These are phyloP conservation scores for Astropecten irregularis DNA, from an alignment of 53 echinoderm and acorn worm species.

Conservation along the genomic window DNA sequence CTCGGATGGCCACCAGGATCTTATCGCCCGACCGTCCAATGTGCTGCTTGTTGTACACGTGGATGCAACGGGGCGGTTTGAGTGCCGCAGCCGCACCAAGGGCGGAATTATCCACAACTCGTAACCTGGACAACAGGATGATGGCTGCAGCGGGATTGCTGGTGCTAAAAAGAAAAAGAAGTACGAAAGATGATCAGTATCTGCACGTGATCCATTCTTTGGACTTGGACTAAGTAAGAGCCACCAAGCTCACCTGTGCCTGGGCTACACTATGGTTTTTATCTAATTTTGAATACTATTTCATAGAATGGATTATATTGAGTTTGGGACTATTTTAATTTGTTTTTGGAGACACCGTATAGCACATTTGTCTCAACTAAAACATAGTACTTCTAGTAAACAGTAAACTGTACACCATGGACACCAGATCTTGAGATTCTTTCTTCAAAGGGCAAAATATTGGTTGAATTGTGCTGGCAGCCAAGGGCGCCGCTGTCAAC, in stretches of 20 bases:
- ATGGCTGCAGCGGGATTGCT: constrained; percentile 58
- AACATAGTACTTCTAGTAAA: too few species aligned
- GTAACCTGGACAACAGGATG: constrained; percentile 77
- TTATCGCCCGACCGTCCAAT: constrained; percentile 86
- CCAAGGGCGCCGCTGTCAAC: too few species aligned
- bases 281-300: too few species aligned
- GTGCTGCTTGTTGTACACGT: constrained; percentile 86
- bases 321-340: too few species aligned
- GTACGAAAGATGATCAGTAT: too few species aligned
- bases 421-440: too few species aligned
- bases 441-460: too few species aligned
- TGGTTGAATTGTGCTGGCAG: too few species aligned
- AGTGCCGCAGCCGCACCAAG: constrained; percentile 74
- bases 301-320: too few species aligned
- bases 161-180: constrained; percentile 60
- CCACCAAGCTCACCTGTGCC: neutral
- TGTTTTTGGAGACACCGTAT: too few species aligned
- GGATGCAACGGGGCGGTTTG: constrained; percentile 87
- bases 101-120: constrained; percentile 91
- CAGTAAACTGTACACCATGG: too few species aligned
- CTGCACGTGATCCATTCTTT: neutral
- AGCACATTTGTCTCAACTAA: too few species aligned
- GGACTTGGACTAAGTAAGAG: neutral
- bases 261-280: neutral
- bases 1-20: constrained; percentile 77